phyloP scores from a whole-genome alignment of 2,113 vertebrate genomes.

The Gulo gulo region DNA sequence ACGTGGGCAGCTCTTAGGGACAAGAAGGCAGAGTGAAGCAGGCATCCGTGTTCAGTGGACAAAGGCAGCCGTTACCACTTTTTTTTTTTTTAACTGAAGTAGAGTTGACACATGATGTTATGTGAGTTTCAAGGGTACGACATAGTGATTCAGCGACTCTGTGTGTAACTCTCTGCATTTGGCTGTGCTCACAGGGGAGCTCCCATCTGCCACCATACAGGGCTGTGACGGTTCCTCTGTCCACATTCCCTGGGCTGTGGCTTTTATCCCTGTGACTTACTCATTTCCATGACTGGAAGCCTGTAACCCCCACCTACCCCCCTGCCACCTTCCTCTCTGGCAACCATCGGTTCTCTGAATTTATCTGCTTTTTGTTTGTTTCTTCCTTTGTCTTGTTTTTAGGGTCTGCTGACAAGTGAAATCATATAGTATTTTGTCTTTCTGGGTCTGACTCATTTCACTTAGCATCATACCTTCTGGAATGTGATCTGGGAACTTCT shows the following conservation, averaged over 20 bases:
- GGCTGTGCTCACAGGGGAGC: background rate
- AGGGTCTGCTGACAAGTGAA: background rate
- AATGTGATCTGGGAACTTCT: background rate
- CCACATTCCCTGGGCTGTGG: background rate
- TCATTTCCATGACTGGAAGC: background rate
- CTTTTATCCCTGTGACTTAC: background rate
- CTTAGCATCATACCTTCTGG: background rate
- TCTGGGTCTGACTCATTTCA: background rate
- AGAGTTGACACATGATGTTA: background rate
- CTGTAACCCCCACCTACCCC: background rate
- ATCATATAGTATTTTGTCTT: background rate
- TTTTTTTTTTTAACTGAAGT: background rate
- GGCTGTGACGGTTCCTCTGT: background rate
- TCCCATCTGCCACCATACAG: background rate
- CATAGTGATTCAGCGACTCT: background rate
- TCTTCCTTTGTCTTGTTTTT: background rate
- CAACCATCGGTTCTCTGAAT: background rate
- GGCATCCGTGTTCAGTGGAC: background rate
- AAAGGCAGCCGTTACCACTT: background rate
- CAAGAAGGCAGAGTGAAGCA: background rate
- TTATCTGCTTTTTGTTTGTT: background rate
- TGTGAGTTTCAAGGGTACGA: background rate
- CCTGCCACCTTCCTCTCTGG: background rate
- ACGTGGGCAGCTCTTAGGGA: background rate
- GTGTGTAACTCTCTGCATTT: background rate